phyloP scores from a whole-genome alignment of 2,888 invertebrate genomes.

The Chymomyza caudatula region DNA sequence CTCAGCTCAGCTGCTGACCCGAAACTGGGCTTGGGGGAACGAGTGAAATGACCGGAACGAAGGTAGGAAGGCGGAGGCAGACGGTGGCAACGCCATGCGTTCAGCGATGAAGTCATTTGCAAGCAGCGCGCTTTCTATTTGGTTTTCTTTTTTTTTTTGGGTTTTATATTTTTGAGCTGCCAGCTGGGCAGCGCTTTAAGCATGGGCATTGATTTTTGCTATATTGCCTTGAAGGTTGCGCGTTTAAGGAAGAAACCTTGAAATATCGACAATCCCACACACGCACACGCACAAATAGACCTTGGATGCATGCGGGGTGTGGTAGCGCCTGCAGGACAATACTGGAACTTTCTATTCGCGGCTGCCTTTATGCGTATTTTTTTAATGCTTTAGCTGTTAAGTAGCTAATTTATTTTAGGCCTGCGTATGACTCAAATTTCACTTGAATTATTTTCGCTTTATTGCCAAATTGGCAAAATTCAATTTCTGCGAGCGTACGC shows the following conservation, averaged over 20 bases:
- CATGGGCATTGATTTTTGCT: constrained; percentile 1
- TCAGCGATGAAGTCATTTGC: constrained; percentile 44
- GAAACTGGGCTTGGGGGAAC: not conserved
- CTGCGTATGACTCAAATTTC: constrained; percentile 51
- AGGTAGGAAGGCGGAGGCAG: constrained; percentile 21
- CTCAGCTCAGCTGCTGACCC: constrained; percentile 42
- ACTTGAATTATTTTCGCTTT: constrained; percentile 31
- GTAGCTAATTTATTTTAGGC: not conserved
- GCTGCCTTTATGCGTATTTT: not conserved
- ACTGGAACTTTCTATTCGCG: constrained; percentile 55
- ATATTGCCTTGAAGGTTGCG: constrained; percentile 26
- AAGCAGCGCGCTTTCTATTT: constrained; percentile 6
- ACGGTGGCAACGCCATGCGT: not conserved
- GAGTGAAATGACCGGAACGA: not conserved
- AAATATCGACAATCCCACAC: constrained; percentile 9
- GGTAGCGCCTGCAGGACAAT: constrained; percentile 7
- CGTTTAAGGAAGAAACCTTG: constrained; percentile 38
- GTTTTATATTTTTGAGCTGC: not conserved
- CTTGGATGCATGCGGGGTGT: not conserved
- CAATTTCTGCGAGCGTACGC: constrained; percentile 44
- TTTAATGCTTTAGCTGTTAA: no score
- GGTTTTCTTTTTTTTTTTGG: not conserved
- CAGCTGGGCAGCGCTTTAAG: not conserved
- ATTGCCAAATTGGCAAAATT: constrained; percentile 70
- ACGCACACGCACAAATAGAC: constrained; percentile 2